Percentiles rank a stretch among this genome's conserved stretches.
phyloP scores from a whole-genome alignment of 92 coral and sea anemone species.

The Anthopleura xanthogrammica region DNA sequence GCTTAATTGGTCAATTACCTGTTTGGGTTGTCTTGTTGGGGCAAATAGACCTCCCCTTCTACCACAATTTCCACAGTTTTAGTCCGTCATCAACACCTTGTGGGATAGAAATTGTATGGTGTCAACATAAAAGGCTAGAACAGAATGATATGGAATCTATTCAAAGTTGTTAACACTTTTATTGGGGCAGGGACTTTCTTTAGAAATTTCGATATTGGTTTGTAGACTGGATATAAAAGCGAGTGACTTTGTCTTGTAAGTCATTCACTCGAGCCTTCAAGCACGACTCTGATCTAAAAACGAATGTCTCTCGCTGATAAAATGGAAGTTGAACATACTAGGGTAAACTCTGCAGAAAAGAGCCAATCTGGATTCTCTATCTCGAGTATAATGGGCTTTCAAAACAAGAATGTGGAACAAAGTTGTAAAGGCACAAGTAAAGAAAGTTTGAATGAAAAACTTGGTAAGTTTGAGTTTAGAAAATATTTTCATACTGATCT shows the following conservation, averaged over 20 bases:
- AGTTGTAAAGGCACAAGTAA: background rate
- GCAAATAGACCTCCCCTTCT: conserved; percentile 50
- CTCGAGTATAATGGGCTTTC: conserved; percentile 26
- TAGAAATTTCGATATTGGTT: conserved; percentile 60
- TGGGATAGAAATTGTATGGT: background rate
- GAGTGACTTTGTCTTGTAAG: background rate
- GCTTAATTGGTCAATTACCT: conserved; percentile 63
- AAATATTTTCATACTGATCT: background rate
- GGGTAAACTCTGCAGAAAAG: background rate
- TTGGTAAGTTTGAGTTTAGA: background rate
- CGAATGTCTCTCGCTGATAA: background rate
- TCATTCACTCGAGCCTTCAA: conserved; percentile 1
- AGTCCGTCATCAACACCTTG: conserved; percentile 25
- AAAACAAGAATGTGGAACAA: background rate
- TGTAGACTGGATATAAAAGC: conserved; percentile 23
- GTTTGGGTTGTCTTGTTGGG: conserved; percentile 36
- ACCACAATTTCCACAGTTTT: background rate
- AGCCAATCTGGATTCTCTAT: conserved; percentile 13
- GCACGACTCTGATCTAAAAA: background rate
- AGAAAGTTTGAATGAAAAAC: background rate
- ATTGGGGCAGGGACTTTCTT: conserved; percentile 57
- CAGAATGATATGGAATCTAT: conserved; percentile 44
- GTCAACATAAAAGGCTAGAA: conserved; percentile 12
- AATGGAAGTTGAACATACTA: conserved; percentile 3
- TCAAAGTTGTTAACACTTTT: conserved; percentile 45